Percentiles rank a stretch among this genome's conserved stretches.
Evolutionary conservation across 1,140 invertebrate species (phyloP).

Genomic region (Aphaenogaster ashmeadi): DNA sequence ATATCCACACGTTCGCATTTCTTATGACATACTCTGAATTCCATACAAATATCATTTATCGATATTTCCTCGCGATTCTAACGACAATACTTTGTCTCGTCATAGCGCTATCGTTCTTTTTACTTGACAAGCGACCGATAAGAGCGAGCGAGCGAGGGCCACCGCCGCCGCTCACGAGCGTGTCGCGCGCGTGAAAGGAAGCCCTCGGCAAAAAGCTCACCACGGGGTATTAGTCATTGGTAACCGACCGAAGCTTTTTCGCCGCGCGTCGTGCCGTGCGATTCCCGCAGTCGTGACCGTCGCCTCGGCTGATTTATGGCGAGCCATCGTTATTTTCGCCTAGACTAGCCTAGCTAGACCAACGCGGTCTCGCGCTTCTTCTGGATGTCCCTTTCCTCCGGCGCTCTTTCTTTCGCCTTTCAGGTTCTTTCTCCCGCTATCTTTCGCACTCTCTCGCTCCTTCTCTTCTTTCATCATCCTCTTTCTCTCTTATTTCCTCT

Average conservation of each 20-base stretch:
- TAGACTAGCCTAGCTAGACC: constrained; percentile 50
- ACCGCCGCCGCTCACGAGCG: constrained; percentile 52
- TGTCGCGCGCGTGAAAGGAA: constrained; percentile 72
- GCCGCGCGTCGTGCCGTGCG: constrained; percentile 52
- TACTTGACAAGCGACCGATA: constrained; percentile 59
- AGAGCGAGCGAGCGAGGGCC: constrained; percentile 46
- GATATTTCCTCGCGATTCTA: background rate
- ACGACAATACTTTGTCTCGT: constrained; percentile 61
- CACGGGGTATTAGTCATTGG: constrained; percentile 76
- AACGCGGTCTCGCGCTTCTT: constrained; percentile 23
- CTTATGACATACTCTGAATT: background rate
- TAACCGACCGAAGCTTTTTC: constrained; percentile 74
- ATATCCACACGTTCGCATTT: background rate
- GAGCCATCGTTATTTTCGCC: constrained; percentile 76
- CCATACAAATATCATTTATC: background rate
- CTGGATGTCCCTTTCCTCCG: constrained; percentile 22
- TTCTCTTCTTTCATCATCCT: constrained; percentile 3
- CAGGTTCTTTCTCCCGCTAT: constrained; percentile 30
- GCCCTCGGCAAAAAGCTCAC: constrained; percentile 73
- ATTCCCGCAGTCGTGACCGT: constrained; percentile 71
- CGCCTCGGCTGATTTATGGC: constrained; percentile 73
- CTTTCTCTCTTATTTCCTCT: background rate
- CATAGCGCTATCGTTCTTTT: constrained; percentile 34
- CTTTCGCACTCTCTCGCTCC: background rate
- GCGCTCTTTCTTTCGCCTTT: constrained; percentile 5